phyloP scores from a whole-genome alignment of 2,797 vertebrate species.

The Falco biarmicus region DNA sequence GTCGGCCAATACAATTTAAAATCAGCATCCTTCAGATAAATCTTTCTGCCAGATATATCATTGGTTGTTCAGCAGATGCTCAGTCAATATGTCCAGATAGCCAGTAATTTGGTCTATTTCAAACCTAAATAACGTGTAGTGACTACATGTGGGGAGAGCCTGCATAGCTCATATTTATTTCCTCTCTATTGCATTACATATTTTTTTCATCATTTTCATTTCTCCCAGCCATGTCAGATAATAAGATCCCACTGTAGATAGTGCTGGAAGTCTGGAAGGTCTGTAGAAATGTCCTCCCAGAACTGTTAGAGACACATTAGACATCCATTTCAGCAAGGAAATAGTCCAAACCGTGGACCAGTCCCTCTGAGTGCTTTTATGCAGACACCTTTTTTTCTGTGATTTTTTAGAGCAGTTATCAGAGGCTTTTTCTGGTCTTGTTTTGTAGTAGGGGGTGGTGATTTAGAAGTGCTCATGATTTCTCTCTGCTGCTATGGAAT shows the following conservation, averaged over 20 bases:
- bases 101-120: not conserved
- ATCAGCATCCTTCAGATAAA: not conserved
- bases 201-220: not conserved
- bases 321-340: constrained; percentile 31
- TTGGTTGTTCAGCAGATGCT: not conserved
- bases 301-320: not conserved
- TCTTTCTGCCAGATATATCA: not conserved
- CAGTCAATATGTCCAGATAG: not conserved
- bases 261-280: not conserved
- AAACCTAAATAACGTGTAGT: not conserved
- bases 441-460: not conserved
- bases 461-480: not conserved
- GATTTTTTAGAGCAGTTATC: constrained; percentile 57
- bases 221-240: not conserved
- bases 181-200: not conserved
- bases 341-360: constrained; percentile 2
- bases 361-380: constrained; percentile 36
- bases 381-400: constrained; percentile 38
- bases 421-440: not conserved
- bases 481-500: not conserved
- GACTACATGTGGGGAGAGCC: not conserved
- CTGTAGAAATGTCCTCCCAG: not conserved
- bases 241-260: not conserved
- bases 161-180: not conserved
- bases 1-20: not conserved